These are phyloP conservation scores for Poeciliopsis infans DNA, from an alignment of 2,797 vertebrate species.

Conservation along the genomic window DNA sequence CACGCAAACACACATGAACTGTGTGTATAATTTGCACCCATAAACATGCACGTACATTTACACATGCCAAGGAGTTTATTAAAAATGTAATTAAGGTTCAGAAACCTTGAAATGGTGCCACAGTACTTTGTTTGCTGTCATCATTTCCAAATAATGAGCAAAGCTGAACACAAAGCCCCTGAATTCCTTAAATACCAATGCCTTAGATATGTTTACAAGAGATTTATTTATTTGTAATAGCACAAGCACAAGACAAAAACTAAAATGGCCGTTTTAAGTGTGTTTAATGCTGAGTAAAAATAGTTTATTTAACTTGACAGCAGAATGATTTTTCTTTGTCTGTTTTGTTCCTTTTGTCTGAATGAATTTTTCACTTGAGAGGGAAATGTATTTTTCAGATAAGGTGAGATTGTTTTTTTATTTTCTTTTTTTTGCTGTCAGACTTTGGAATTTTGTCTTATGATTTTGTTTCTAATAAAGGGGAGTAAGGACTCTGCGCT, in stretches of 20 bases:
- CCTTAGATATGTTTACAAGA: conserved; percentile 19
- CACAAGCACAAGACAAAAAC: background rate
- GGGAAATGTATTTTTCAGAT: background rate
- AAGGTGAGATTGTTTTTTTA: background rate
- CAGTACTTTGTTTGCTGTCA: conserved; percentile 66
- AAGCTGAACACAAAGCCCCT: conserved; percentile 54
- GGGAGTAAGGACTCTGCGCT: background rate
- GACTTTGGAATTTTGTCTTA: background rate
- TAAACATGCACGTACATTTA: conserved; percentile 27
- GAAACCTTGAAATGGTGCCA: conserved; percentile 70
- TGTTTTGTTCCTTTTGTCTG: conserved; percentile 2
- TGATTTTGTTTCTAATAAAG: background rate
- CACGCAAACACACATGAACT: conserved; percentile 39
- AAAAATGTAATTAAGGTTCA: conserved; percentile 75
- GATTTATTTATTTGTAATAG: conserved; percentile 31
- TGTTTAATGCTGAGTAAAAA: conserved; percentile 21
- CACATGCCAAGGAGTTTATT: conserved; percentile 63
- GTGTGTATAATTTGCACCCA: conserved; percentile 36
- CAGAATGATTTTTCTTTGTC: background rate
- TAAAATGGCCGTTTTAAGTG: conserved; percentile 30
- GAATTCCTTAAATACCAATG: conserved; percentile 53
- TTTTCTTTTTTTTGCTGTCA: background rate
- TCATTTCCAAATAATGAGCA: conserved; percentile 62
- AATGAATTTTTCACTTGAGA: conserved; percentile 8
- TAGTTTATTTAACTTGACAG: conserved; percentile 29